phyloP scores from a whole-genome alignment of 2,113 vertebrate species.

The Naja naja region DNA sequence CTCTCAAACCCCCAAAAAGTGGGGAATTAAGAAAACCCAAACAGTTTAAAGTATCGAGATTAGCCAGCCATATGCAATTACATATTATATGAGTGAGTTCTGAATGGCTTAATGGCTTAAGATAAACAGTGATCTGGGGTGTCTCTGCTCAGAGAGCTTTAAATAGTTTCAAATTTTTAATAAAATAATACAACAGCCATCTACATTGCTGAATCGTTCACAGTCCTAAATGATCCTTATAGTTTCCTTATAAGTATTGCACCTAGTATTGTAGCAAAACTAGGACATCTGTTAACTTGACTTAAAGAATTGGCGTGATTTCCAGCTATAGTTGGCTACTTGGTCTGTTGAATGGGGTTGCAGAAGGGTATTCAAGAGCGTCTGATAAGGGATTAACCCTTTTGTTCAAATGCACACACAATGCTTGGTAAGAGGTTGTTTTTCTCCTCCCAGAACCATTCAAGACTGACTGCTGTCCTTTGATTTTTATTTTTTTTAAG shows the following conservation, averaged over 20 bases:
- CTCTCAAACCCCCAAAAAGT: neutral
- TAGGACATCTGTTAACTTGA: neutral
- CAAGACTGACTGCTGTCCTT: neutral
- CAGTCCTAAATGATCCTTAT: neutral
- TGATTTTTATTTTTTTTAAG: neutral
- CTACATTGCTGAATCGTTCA: neutral
- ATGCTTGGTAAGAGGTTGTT: neutral
- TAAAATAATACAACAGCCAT: neutral
- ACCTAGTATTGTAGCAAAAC: neutral
- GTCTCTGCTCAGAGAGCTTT: neutral
- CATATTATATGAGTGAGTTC: neutral
- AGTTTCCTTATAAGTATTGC: slow-evolving; percentile 10
- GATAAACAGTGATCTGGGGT: neutral
- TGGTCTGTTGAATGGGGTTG: neutral
- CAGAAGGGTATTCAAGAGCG: slow-evolving; percentile 2
- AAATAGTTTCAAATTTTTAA: neutral
- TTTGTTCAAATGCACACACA: slow-evolving; percentile 18
- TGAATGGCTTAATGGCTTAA: neutral
- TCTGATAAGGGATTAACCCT: neutral
- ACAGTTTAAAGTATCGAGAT: neutral
- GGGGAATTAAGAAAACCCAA: neutral
- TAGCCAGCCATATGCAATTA: neutral
- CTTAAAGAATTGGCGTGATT: slow-evolving; percentile 23
- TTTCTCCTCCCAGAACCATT: neutral
- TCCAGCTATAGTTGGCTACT: neutral